Conservation (phyloP, 2,888 invertebrate genomes). For the Thelaira solivaga region DNA sequence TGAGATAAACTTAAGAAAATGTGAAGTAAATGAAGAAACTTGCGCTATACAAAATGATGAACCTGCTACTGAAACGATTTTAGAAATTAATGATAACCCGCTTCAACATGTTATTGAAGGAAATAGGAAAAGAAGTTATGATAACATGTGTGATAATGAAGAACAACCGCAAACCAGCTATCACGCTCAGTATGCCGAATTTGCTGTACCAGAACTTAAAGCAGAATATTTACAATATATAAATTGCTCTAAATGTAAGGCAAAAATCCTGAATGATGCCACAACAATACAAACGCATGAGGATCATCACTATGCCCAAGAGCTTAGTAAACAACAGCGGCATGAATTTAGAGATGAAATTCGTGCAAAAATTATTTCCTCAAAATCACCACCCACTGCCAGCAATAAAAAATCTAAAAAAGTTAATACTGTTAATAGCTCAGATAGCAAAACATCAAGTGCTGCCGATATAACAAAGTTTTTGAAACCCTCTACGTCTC, state of each 20-base stretch:
- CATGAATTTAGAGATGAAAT: slow-evolving; percentile 70
- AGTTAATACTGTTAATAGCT: not conserved
- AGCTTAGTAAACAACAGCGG: slow-evolving; percentile 81
- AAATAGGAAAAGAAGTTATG: slow-evolving; percentile 37
- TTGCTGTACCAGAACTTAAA: slow-evolving; percentile 66
- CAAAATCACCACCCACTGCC: slow-evolving; percentile 57
- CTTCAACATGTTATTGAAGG: not conserved
- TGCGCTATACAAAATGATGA: not conserved
- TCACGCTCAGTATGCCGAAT: slow-evolving; percentile 71
- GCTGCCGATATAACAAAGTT: slow-evolving; percentile 69
- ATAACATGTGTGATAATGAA: not conserved
- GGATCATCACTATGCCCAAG: slow-evolving; percentile 85
- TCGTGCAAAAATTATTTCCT: slow-evolving; percentile 65
- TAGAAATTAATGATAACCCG: not conserved
- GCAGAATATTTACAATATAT: slow-evolving; percentile 65
- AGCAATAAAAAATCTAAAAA: slow-evolving; percentile 58
- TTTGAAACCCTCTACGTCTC: slow-evolving; percentile 58
- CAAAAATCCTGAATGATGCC: slow-evolving; percentile 79
- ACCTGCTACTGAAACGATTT: not conserved
- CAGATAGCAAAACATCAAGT: slow-evolving; percentile 5
- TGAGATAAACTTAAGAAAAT: slow-evolving; percentile 11
- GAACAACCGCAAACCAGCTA: slow-evolving; percentile 55
- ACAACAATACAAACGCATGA: slow-evolving; percentile 81
- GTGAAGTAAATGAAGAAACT: not conserved
- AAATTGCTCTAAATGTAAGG: slow-evolving; percentile 83